Conservation (phyloP, 2,888 invertebrate genomes). For the Hydriomena furcata region DNA sequence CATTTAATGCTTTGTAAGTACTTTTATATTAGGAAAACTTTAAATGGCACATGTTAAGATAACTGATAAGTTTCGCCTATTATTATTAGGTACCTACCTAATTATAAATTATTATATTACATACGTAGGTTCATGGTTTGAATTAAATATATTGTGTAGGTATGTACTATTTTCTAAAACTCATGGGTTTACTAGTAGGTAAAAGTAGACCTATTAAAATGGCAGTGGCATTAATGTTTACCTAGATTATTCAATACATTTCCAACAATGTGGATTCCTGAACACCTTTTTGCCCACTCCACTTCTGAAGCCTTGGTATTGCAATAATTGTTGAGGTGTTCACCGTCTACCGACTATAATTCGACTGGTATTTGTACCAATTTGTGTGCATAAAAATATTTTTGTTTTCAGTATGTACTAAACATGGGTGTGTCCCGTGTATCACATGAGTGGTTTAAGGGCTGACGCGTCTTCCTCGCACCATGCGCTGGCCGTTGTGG, state of each 20-base stretch:
- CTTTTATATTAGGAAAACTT: slow-evolving; percentile 11
- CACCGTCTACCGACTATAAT: no score
- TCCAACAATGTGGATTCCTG: no score
- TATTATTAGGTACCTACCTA: slow-evolving; percentile 16
- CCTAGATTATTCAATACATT: neutral
- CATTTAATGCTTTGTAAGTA: slow-evolving; percentile 32
- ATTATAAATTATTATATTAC: slow-evolving; percentile 26
- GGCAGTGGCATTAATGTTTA: slow-evolving; percentile 17
- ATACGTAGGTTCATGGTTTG: slow-evolving; percentile 10
- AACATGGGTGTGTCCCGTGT: slow-evolving; percentile 9
- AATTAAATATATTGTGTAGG: slow-evolving; percentile 1
- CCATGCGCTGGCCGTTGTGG: slow-evolving; percentile 36
- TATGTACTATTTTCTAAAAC: slow-evolving; percentile 6
- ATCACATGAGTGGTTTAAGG: slow-evolving; percentile 21
- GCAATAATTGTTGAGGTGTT: no score
- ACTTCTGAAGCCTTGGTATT: no score
- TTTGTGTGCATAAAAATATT: neutral
- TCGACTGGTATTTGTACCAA: no score
- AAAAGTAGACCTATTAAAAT: slow-evolving; percentile 9
- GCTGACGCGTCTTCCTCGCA: slow-evolving; percentile 51
- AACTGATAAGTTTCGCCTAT: slow-evolving; percentile 11
- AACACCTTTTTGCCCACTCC: no score
- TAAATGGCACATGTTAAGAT: slow-evolving; percentile 22
- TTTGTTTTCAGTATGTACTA: neutral
- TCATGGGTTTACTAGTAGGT: neutral